phyloP scores from a whole-genome alignment of 2,888 invertebrate species.

The Campoplex nolae region DNA sequence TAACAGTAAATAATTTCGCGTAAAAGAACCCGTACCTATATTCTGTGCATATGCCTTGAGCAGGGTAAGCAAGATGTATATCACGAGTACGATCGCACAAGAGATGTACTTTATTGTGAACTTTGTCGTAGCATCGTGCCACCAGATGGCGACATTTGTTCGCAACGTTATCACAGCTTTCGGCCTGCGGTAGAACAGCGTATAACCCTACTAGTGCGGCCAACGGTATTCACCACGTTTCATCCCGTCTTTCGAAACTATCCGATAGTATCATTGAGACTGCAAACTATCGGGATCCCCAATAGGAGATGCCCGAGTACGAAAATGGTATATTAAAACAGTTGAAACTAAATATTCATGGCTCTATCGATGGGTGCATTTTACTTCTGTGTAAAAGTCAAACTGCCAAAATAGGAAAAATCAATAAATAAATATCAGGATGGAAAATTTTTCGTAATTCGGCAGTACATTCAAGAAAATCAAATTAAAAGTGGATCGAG shows the following conservation, averaged over 20 bases:
- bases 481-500: too few relatives aligned
- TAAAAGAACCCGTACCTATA: conserved; percentile 35
- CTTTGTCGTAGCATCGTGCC: conserved; percentile 71
- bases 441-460: background rate
- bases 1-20: background rate
- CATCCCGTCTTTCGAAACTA: conserved; percentile 48
- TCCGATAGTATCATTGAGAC: conserved; percentile 64
- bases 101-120: conserved; percentile 73
- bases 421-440: too few relatives aligned
- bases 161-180: conserved; percentile 79
- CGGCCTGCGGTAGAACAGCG: conserved; percentile 60
- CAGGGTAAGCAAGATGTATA: conserved; percentile 8
- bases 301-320: conserved; percentile 17
- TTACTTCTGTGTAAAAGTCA: too few relatives aligned
- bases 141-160: conserved; percentile 80
- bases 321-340: background rate
- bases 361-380: background rate
- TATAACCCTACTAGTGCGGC: conserved; percentile 13
- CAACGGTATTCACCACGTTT: conserved; percentile 16
- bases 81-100: conserved; percentile 49
- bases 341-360: background rate
- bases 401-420: too few relatives aligned
- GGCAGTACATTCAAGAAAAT: too few relatives aligned
- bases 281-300: conserved; percentile 72
- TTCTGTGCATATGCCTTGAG: conserved; percentile 1